A percentile compares a stretch with the other conserved stretches of the same genome.
Conservation (phyloP, 1,140 invertebrate genomes). For the Procambarus virginalis region DNA sequence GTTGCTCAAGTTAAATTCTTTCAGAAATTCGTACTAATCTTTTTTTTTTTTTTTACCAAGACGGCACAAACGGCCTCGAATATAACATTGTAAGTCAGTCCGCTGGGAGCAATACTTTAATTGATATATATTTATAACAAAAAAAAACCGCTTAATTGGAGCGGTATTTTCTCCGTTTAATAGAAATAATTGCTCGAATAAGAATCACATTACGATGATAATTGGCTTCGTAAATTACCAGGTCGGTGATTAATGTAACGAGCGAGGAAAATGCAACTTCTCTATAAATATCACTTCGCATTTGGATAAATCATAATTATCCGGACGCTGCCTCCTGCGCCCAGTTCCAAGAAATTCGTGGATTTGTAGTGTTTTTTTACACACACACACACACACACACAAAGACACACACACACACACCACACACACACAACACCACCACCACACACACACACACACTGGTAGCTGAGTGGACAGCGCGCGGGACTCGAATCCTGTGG, state of each 20-base stretch:
- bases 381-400: no score
- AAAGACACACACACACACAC: no score
- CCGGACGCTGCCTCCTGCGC: neutral
- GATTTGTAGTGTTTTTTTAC: no score
- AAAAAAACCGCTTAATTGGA: neutral
- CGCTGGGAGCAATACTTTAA: neutral
- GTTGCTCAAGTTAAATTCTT: no score
- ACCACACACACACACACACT: no score
- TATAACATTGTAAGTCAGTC: neutral
- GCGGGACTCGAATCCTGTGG: no score
- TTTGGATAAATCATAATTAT: neutral
- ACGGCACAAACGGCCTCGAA: no score
- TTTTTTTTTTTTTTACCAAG: no score
- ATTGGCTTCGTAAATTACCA: neutral
- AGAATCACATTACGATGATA: conserved; percentile 4
- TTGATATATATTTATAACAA: neutral
- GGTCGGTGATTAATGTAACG: neutral
- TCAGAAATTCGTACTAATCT: no score
- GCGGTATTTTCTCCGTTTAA: neutral
- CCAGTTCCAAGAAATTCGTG: neutral
- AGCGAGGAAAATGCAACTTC: neutral
- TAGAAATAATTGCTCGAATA: conserved; percentile 17
- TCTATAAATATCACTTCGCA: neutral
- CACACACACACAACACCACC: no score
- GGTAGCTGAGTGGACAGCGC: no score